Evolutionary conservation across 2,888 invertebrate species (phyloP).

Genomic region (Pheosia tremula): DNA sequence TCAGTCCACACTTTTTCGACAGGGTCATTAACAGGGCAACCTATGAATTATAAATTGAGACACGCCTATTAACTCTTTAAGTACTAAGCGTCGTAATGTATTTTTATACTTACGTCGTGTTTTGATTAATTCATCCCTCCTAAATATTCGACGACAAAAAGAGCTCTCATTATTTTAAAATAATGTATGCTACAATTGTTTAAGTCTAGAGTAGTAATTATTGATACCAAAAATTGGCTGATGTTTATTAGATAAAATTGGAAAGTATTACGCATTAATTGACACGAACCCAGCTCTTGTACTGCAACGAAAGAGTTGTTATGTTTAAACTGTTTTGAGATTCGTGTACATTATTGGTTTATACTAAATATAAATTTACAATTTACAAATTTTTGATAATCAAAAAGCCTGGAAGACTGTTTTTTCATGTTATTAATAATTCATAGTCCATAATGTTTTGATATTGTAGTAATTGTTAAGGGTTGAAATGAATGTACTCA

Average conservation of each 20-base stretch:
- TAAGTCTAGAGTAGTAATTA: conserved; percentile 43
- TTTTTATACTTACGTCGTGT: conserved; percentile 11
- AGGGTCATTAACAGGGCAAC: conserved; percentile 34
- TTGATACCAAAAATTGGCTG: conserved; percentile 67
- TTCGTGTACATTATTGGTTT: conserved; percentile 73
- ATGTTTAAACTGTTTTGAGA: conserved; percentile 70
- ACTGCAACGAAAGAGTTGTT: conserved; percentile 44
- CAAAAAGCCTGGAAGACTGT: conserved; percentile 81
- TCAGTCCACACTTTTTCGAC: conserved; percentile 19
- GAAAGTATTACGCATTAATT: conserved; percentile 41
- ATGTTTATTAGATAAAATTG: conserved; percentile 46
- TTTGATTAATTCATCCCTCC: conserved; percentile 25
- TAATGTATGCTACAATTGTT: conserved; percentile 35
- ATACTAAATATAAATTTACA: conserved; percentile 73
- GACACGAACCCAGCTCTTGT: conserved; percentile 39
- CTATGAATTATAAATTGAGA: conserved; percentile 13
- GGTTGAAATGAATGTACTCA: conserved; percentile 63
- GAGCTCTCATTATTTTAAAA: conserved; percentile 24
- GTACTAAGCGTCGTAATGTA: conserved; percentile 25
- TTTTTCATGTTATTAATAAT: conserved; percentile 76
- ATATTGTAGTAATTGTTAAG: conserved; percentile 78
- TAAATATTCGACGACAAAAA: conserved; percentile 17
- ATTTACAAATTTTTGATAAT: conserved; percentile 82
- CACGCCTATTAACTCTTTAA: conserved; percentile 18
- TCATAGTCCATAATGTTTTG: conserved; percentile 80